phyloP scores from a whole-genome alignment of 2,113 vertebrate genomes.

The Percina caprodes region DNA sequence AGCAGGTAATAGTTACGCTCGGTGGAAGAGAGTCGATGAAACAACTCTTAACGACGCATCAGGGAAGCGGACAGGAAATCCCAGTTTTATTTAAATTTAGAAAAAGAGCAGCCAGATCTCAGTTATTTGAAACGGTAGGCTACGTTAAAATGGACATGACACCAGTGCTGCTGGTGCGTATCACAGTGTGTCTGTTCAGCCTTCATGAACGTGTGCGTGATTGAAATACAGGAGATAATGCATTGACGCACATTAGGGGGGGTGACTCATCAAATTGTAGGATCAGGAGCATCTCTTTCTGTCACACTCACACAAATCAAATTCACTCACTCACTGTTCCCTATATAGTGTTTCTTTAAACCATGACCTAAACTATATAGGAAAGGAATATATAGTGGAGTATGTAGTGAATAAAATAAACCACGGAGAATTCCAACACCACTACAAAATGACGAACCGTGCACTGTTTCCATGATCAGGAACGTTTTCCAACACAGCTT shows the following conservation, averaged over 20 bases:
- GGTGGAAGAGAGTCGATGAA: neutral
- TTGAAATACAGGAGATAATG: neutral
- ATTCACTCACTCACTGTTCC: neutral
- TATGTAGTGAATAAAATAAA: no score
- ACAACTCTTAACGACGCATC: neutral
- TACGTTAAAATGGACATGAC: neutral
- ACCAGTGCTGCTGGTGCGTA: neutral
- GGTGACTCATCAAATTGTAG: conserved; percentile 67
- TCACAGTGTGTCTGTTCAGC: neutral
- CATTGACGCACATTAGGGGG: conserved; percentile 52
- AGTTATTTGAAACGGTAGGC: no score
- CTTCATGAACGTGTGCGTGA: neutral
- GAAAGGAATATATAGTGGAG: no score
- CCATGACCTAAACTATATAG: no score
- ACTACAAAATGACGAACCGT: no score
- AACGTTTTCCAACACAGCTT: no score
- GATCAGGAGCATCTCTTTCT: conserved; percentile 43
- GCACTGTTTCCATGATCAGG: no score
- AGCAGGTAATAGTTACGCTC: neutral
- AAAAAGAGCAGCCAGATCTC: neutral
- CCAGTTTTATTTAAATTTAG: neutral
- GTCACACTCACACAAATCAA: conserved; percentile 20
- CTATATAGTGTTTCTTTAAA: no score
- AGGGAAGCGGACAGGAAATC: neutral
- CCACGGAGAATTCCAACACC: no score